These are phyloP conservation scores for Otolemur crassicaudatus DNA, from an alignment of 2,797 vertebrate genomes.

Conservation along the genomic window DNA sequence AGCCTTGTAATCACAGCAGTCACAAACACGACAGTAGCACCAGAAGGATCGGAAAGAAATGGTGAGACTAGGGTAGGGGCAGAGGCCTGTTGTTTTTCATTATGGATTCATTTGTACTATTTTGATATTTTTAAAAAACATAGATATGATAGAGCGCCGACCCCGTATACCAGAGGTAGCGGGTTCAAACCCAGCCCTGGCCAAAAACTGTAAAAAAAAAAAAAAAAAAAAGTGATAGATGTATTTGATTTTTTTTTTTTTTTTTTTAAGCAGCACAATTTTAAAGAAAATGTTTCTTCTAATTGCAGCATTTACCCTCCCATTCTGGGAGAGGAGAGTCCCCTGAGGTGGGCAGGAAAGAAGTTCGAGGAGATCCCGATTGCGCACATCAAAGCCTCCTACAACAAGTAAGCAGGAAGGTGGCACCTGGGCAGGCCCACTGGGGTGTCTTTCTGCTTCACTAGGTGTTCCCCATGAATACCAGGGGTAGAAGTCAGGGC, in stretches of 20 bases:
- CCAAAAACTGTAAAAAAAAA: too few relatives aligned
- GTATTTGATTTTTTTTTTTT: background rate
- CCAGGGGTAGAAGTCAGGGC: background rate
- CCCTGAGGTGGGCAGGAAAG: conserved; percentile 92
- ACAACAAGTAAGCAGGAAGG: conserved; percentile 94
- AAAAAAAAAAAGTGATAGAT: background rate
- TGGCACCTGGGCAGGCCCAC: fast-evolving
- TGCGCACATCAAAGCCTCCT: conserved; percentile 95
- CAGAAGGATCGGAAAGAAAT: background rate
- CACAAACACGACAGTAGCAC: fast-evolving
- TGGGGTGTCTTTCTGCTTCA: background rate
- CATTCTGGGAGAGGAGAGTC: conserved; percentile 89
- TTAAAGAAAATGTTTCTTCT: conserved; percentile 44
- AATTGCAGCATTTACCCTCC: conserved; percentile 90
- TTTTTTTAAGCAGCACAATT: background rate
- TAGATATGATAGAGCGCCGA: too few relatives aligned
- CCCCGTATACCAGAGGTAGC: too few relatives aligned
- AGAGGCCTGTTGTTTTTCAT: background rate
- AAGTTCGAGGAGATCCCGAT: conserved; percentile 94
- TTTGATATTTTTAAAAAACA: background rate
- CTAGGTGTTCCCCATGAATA: fast-evolving
- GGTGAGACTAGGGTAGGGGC: background rate
- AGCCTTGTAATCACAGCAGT: background rate
- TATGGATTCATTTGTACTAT: background rate
- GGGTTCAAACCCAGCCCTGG: too few relatives aligned